Evolutionary conservation across 2,113 vertebrate genomes (phyloP), one percentile per base, ranked within the genome.

Genomic region (Sorex araneus): DNA sequence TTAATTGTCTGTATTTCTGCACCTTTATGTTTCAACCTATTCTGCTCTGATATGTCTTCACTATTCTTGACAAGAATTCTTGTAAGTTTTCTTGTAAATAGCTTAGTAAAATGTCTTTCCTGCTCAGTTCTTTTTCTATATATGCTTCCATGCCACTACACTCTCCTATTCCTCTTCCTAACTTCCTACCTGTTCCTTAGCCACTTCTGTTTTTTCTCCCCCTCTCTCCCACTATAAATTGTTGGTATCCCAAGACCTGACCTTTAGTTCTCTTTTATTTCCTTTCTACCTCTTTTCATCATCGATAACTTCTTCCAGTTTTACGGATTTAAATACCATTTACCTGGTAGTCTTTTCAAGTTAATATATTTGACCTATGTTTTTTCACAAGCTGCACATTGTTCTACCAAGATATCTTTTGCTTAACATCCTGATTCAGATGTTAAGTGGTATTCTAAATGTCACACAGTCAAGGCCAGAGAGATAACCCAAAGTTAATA

Each of bases 121-220:
- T 8, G 40, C 16, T 54, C 36, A 19, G 9, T 25, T 21, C 25
- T 10, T 2, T 28, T 66, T 13, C 57, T 23, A 23, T 1, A 6
- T 13, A 16, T 19, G 28, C 40, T 45, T 36, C 16, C 34, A 3
- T 0, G 8, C 32, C 4, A 5, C 19, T 16, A 36, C 1, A 0
- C 3, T 23, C 7, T 9, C 36, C 34, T 12, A 21, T 2, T 25
- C 45, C 27, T 70, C 3, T 3, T 79, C 43, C 18, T 16, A 3
- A 4, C 8, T 18, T 21, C 43, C 0, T 1, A 0, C 0, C 28
- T 30, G 4, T 8, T 60, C n/a, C 57, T 21, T 19, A 40, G 15
- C 11, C 30, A 16, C 13, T n/a, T 66, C 18, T 28, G 13, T 45
- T 71, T 18, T 13, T 69, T 21, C 6, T 69, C 60, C 54, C 36